Evolutionary conservation across 2,797 vertebrate genomes (phyloP).

Genomic region (Hapalemur alaotrensis): DNA sequence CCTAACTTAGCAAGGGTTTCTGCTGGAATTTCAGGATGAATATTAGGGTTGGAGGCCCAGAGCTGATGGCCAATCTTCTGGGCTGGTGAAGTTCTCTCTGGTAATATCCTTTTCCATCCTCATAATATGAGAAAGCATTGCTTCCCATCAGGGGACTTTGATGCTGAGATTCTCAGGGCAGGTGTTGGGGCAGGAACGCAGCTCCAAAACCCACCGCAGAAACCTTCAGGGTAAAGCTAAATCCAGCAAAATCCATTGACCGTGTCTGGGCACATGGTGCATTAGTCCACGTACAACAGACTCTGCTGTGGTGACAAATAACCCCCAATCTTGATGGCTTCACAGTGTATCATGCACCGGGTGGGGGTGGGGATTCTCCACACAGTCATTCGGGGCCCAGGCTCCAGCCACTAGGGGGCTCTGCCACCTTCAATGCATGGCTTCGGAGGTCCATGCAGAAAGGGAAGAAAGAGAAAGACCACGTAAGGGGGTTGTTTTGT

Average conservation of each 20-base stretch:
- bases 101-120: not conserved
- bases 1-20: not conserved
- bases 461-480: not conserved
- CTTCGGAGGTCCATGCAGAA: not conserved
- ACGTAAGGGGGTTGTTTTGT: not conserved
- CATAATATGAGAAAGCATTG: not conserved
- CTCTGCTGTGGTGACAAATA: not conserved
- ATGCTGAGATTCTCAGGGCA: not conserved
- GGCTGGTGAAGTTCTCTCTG: not conserved
- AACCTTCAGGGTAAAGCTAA: not conserved
- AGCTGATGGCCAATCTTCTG: not conserved
- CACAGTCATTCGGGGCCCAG: not conserved
- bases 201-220: not conserved
- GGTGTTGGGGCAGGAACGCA: not conserved
- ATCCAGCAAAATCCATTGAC: not conserved
- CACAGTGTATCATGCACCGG: fast-evolving
- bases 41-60: not conserved
- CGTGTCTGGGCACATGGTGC: fast-evolving
- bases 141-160: not conserved
- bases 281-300: not conserved
- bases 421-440: too few relatives aligned
- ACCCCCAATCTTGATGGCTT: not conserved
- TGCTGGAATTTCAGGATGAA: not conserved
- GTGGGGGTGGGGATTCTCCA: not conserved
- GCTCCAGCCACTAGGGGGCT: not conserved